Percentiles rank a stretch among this genome's conserved stretches.
phyloP scores from a whole-genome alignment of 2,888 invertebrate genomes.

The Thera obeliscata region DNA sequence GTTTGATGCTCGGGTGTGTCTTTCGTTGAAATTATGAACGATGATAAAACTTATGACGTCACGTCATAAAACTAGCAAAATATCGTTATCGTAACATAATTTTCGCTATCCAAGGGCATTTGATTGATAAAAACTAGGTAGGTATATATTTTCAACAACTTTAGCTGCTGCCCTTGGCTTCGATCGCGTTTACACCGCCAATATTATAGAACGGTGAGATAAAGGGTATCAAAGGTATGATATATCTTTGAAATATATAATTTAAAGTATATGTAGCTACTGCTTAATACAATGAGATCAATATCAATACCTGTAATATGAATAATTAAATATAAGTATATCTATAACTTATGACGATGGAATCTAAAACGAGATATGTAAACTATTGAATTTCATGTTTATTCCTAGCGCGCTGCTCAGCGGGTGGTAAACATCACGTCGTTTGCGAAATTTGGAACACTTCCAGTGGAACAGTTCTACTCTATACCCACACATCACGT shows the following conservation, averaged over 20 bases:
- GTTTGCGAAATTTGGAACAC: slow-evolving; percentile 64
- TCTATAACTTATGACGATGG: not conserved
- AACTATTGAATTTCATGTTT: slow-evolving; percentile 54
- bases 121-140: slow-evolving; percentile 28
- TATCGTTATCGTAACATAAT: not conserved
- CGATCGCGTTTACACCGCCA: not conserved
- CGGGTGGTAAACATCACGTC: slow-evolving; percentile 62
- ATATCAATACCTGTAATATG: too few species aligned
- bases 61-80: not conserved
- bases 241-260: too few species aligned
- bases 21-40: not conserved
- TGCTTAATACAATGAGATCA: too few species aligned
- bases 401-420: slow-evolving; percentile 57
- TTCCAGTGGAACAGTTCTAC: slow-evolving; percentile 57
- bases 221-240: too few species aligned
- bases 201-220: too few species aligned
- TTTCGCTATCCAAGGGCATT: slow-evolving; percentile 33
- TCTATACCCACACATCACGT: slow-evolving; percentile 41
- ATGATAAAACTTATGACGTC: slow-evolving; percentile 12
- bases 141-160: not conserved
- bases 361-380: slow-evolving; percentile 20
- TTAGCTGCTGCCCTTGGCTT: not conserved
- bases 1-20: not conserved
- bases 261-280: too few species aligned
- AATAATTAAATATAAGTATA: too few species aligned